Percentiles rank a stretch among this genome's conserved stretches.
Conservation (phyloP, 2,888 invertebrate species). For the Ophonus ardosiacus region DNA sequence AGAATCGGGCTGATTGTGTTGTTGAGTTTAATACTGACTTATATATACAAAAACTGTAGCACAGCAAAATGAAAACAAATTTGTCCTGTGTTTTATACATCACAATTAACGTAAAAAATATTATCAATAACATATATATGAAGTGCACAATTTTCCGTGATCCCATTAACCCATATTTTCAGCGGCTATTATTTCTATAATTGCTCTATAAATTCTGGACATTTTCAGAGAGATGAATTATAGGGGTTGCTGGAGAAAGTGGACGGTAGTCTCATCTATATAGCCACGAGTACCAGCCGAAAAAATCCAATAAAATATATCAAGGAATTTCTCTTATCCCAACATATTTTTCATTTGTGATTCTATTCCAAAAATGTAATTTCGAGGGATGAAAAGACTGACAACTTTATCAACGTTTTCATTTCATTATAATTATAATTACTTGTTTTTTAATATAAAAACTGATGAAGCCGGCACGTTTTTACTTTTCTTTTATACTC, state of each 20-base stretch:
- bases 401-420: neutral
- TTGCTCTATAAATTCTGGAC: constrained; percentile 34
- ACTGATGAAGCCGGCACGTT: neutral
- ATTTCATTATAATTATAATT: neutral
- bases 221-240: constrained; percentile 26
- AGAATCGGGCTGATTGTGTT: neutral
- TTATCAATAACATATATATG: neutral
- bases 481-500: no score
- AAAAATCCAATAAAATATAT: constrained; percentile 45
- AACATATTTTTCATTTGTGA: constrained; percentile 55
- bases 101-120: neutral
- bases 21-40: neutral
- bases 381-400: neutral
- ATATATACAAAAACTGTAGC: neutral
- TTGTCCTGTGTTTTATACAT: neutral
- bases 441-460: neutral
- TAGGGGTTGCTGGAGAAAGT: neutral
- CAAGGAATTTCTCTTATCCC: constrained; percentile 20
- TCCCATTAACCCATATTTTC: neutral
- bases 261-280: constrained; percentile 18
- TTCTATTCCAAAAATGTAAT: constrained; percentile 55
- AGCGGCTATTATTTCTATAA: constrained; percentile 7
- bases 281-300: neutral
- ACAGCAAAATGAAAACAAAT: neutral
- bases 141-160: neutral